phyloP scores from a whole-genome alignment of 2,888 invertebrate genomes.

The Hipparchia sbordonii region DNA sequence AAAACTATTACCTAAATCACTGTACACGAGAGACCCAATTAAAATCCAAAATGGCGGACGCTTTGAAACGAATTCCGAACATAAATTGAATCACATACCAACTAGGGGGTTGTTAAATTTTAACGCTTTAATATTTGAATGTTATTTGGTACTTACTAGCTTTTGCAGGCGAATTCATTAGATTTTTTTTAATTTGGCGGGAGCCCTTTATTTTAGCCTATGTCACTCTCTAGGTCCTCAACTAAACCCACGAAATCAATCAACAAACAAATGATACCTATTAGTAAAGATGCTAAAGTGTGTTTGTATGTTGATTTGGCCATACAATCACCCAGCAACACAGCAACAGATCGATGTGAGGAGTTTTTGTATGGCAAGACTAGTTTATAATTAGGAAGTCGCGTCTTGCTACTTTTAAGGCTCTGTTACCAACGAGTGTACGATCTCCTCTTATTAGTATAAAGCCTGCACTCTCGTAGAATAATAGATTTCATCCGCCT shows the following conservation, averaged over 20 bases:
- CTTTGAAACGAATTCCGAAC: constrained; percentile 30
- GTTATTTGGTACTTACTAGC: neutral
- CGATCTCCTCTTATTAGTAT: no score
- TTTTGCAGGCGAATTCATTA: no score
- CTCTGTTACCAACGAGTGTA: neutral
- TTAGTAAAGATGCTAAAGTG: no score
- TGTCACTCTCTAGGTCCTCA: neutral
- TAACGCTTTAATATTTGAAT: constrained; percentile 5
- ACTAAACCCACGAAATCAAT: no score
- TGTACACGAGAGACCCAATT: constrained; percentile 36
- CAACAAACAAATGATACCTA: no score
- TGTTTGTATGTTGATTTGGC: no score
- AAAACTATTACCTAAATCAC: constrained; percentile 36
- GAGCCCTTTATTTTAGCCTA: neutral
- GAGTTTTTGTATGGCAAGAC: no score
- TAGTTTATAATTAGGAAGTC: neutral
- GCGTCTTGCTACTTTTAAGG: neutral
- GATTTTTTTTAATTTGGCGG: neutral
- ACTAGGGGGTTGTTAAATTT: constrained; percentile 15
- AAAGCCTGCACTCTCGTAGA: neutral
- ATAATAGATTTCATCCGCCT: constrained; percentile 13
- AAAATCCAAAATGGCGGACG: constrained; percentile 36
- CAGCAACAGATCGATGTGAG: no score
- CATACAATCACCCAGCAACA: no score
- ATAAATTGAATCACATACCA: constrained; percentile 22